Conservation (phyloP, 2,797 vertebrate genomes). For the Xyrichtys novacula region DNA sequence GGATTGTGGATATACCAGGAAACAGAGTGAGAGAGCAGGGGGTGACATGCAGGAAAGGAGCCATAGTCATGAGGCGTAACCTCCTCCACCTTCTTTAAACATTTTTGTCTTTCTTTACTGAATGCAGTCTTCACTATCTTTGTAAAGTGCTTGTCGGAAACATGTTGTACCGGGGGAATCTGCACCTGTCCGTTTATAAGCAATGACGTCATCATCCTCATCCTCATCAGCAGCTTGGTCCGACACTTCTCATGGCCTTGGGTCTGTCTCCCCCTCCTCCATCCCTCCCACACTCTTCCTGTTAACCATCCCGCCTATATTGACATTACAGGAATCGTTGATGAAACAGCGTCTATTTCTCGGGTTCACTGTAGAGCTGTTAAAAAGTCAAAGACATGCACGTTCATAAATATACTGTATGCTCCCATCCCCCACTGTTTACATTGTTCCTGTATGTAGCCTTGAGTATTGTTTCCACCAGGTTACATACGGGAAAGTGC, state of each 20-base stretch:
- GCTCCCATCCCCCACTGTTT: slow-evolving; percentile 49
- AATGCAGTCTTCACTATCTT: too few species aligned
- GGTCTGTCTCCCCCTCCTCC: slow-evolving; percentile 33
- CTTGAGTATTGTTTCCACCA: slow-evolving; percentile 46
- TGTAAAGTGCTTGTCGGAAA: too few species aligned
- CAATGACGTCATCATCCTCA: slow-evolving; percentile 49
- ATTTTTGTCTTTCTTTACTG: too few species aligned
- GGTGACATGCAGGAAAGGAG: too few species aligned
- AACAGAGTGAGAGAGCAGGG: too few species aligned
- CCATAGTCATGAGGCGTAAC: too few species aligned
- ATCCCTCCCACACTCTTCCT: slow-evolving; percentile 81
- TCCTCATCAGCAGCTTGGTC: slow-evolving; percentile 34
- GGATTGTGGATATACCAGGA: too few species aligned
- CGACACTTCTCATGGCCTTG: slow-evolving; percentile 74
- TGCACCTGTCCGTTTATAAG: slow-evolving; percentile 33
- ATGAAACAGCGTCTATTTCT: slow-evolving; percentile 81
- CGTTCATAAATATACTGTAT: slow-evolving; percentile 57
- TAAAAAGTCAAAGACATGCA: slow-evolving; percentile 48
- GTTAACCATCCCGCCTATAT: slow-evolving; percentile 84
- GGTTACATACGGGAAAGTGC: slow-evolving; percentile 65
- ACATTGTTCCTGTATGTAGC: slow-evolving; percentile 56
- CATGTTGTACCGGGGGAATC: slow-evolving; percentile 11
- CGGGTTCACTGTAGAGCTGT: slow-evolving; percentile 49
- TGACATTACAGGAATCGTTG: slow-evolving; percentile 87
- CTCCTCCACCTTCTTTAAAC: too few species aligned